Conservation (phyloP, 1,140 invertebrate species). For the Steinernema khuongi region DNA sequence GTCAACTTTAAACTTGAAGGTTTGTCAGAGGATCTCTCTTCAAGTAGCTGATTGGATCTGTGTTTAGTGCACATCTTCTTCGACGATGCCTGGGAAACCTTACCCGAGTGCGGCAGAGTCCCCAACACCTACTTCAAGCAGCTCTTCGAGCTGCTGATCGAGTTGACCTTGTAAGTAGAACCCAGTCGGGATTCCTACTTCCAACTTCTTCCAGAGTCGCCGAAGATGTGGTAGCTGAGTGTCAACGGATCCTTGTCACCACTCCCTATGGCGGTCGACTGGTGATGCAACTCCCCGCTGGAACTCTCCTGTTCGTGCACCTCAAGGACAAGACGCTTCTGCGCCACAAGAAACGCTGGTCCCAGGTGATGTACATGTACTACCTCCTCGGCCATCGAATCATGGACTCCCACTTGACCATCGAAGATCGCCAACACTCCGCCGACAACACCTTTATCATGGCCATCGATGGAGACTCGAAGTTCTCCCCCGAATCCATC, state of each 20-base stretch:
- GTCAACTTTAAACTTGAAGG: constrained; percentile 61
- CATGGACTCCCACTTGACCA: constrained; percentile 59
- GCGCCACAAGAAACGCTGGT: constrained; percentile 62
- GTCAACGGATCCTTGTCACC: constrained; percentile 58
- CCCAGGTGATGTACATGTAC: constrained; percentile 69
- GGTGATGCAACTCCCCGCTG: constrained; percentile 60
- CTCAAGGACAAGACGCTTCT: constrained; percentile 62
- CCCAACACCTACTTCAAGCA: constrained; percentile 90
- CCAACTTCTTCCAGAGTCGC: constrained; percentile 6
- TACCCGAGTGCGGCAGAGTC: constrained; percentile 68
- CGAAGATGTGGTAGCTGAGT: constrained; percentile 34
- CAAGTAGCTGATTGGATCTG: not conserved
- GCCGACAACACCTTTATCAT: constrained; percentile 65
- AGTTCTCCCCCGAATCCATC: constrained; percentile 64
- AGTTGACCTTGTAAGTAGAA: constrained; percentile 73
- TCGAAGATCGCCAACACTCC: constrained; percentile 56
- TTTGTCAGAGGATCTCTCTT: too few species aligned
- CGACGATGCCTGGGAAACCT: constrained; percentile 92
- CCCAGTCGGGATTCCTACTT: not conserved
- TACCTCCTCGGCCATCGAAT: constrained; percentile 66
- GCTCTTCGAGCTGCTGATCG: constrained; percentile 81
- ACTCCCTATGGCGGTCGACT: constrained; percentile 62
- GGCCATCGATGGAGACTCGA: constrained; percentile 65
- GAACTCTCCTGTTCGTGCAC: constrained; percentile 60
- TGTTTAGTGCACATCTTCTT: constrained; percentile 78